Conservation (phyloP, 2,888 invertebrate species). For the Cryptocheilus praepositus region DNA sequence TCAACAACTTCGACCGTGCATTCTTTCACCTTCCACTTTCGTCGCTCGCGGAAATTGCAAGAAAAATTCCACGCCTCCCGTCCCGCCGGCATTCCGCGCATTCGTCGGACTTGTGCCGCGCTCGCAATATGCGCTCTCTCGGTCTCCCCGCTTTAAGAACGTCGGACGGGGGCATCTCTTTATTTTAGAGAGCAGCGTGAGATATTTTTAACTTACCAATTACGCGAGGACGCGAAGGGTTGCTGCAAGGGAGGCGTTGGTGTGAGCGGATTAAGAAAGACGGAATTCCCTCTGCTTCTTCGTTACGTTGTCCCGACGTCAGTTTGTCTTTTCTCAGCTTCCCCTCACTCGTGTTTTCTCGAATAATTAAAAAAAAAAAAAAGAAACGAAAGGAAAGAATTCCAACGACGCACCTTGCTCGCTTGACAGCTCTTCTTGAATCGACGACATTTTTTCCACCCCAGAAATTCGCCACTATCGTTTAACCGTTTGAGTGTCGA, state of each 20-base stretch:
- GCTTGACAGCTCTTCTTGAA: too few relatives aligned
- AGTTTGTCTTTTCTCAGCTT: too few relatives aligned
- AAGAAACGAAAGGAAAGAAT: constrained; percentile 1
- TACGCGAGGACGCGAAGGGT: constrained; percentile 33
- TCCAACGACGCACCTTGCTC: too few relatives aligned
- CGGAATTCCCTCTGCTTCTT: constrained; percentile 7
- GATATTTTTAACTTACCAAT: constrained; percentile 62
- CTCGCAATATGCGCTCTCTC: constrained; percentile 43
- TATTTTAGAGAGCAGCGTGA: constrained; percentile 46
- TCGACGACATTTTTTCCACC: too few relatives aligned
- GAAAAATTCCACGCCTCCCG: constrained; percentile 35
- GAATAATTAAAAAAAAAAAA: background rate
- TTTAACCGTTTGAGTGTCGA: too few relatives aligned
- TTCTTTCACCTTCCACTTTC: constrained; percentile 7
- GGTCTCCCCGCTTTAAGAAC: constrained; percentile 30
- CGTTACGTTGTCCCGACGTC: background rate
- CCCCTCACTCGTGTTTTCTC: background rate
- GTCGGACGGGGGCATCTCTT: constrained; percentile 39
- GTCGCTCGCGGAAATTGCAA: constrained; percentile 30
- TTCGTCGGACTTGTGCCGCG: constrained; percentile 30
- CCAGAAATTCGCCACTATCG: too few relatives aligned
- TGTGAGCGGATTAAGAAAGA: background rate
- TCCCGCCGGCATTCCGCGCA: constrained; percentile 34
- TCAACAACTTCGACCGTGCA: background rate
- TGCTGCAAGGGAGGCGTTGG: background rate